Percentiles rank a stretch among this genome's conserved stretches.
Evolutionary conservation across 1,140 invertebrate species (phyloP).

Genomic region (Drosophila sucinea): DNA sequence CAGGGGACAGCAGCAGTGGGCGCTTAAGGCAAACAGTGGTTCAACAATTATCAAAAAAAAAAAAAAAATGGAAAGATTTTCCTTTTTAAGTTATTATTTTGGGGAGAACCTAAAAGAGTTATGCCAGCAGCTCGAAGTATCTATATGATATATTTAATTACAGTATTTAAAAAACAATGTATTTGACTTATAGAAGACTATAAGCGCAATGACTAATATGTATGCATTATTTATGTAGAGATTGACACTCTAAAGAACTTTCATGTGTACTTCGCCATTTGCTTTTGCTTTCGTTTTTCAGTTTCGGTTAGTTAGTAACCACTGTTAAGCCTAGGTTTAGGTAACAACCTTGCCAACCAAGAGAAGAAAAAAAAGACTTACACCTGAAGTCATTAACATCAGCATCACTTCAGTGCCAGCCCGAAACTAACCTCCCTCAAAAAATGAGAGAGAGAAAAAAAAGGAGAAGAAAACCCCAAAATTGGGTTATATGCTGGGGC

Average conservation of each 20-base stretch:
- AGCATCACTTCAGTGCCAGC: slow-evolving; percentile 17
- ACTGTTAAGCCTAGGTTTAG: not conserved
- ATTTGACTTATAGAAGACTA: no score
- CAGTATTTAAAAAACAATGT: no score
- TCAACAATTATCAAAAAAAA: not conserved
- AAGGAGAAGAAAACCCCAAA: slow-evolving; percentile 1
- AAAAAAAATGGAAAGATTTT: not conserved
- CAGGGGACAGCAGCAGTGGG: slow-evolving; percentile 23
- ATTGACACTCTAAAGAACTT: no score
- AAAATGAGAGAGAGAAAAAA: not conserved
- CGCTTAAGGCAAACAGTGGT: not conserved
- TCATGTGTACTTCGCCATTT: not conserved
- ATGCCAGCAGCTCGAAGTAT: no score
- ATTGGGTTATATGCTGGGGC: slow-evolving; percentile 12
- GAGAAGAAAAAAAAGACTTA: slow-evolving; percentile 10
- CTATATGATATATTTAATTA: no score
- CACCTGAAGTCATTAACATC: slow-evolving; percentile 23
- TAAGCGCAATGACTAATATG: no score
- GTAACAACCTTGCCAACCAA: slow-evolving; percentile 13
- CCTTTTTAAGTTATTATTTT: no score
- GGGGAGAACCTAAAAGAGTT: no score
- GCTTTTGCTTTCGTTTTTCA: not conserved
- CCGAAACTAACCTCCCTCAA: not conserved
- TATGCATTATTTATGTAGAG: no score
- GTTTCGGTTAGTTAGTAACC: not conserved